Evolutionary conservation across 2,113 vertebrate genomes (phyloP).

Genomic region (Corythornis madagascariensis): DNA sequence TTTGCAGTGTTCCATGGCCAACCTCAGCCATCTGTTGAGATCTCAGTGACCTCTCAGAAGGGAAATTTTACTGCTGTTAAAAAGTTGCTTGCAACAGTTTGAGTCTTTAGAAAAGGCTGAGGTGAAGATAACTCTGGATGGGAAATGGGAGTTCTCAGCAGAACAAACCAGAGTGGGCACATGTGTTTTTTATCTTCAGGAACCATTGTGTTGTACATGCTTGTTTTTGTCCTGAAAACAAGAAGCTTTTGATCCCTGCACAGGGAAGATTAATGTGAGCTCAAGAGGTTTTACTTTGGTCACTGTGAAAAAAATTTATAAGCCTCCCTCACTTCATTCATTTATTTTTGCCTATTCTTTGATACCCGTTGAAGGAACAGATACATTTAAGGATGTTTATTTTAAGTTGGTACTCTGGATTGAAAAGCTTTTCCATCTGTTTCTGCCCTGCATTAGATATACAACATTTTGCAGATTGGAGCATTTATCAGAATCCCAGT

Average conservation of each 20-base stretch:
- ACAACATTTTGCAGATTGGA: constrained; percentile 66
- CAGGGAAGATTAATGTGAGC: background rate
- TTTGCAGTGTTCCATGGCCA: background rate
- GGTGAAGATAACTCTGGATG: background rate
- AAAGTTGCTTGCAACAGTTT: background rate
- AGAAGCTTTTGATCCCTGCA: background rate
- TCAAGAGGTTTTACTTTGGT: constrained; percentile 25
- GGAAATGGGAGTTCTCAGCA: background rate
- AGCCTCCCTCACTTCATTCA: constrained; percentile 30
- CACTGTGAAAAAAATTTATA: constrained; percentile 4
- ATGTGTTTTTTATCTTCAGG: background rate
- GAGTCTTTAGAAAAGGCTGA: background rate
- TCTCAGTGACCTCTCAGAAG: background rate
- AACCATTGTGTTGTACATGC: background rate
- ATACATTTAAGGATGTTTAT: constrained; percentile 58
- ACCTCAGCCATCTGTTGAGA: background rate
- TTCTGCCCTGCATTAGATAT: constrained; percentile 51
- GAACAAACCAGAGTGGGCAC: background rate
- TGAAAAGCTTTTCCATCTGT: constrained; percentile 64
- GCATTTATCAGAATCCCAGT: constrained; percentile 57
- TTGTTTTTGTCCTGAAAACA: constrained; percentile 25
- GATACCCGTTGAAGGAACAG: constrained; percentile 29
- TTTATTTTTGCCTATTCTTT: constrained; percentile 43
- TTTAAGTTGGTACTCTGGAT: constrained; percentile 57
- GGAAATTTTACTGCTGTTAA: background rate